phyloP scores from a whole-genome alignment of 2,113 vertebrate genomes.

The Ornithorhynchus anatinus region DNA sequence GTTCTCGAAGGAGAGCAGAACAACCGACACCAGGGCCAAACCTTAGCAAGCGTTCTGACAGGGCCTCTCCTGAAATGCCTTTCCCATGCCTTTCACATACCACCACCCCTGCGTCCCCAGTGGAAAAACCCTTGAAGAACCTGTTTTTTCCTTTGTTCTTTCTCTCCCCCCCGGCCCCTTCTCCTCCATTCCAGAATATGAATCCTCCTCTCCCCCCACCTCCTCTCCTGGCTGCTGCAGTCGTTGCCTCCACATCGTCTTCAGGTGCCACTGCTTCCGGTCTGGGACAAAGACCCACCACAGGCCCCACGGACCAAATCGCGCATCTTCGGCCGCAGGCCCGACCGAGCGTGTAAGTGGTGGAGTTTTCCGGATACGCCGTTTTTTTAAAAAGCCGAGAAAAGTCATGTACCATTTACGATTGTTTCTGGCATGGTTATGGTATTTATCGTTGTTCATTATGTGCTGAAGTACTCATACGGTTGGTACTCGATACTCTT shows the following conservation, averaged over 20 bases:
- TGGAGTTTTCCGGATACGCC: not conserved
- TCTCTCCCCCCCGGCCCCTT: not conserved
- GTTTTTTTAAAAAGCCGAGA: too few species aligned
- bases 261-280: conserved; percentile 69
- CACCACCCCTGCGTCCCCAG: not conserved
- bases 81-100: not conserved
- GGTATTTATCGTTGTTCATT: too few species aligned
- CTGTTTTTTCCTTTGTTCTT: not conserved
- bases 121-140: too few species aligned
- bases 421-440: too few species aligned
- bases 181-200: conserved; percentile 64
- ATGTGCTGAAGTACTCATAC: too few species aligned
- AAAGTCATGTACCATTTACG: too few species aligned
- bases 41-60: not conserved
- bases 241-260: conserved; percentile 72
- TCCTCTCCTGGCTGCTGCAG: conserved; percentile 82
- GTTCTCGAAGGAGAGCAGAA: conserved; percentile 22
- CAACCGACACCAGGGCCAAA: too few species aligned
- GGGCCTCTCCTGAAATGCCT: not conserved
- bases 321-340: conserved; percentile 76
- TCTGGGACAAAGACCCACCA: conserved; percentile 78
- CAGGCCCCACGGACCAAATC: conserved; percentile 81
- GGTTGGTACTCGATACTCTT: too few species aligned
- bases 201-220: conserved; percentile 84
- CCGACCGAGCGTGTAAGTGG: conserved; percentile 94